These are phyloP conservation scores for Podotricha telesiphe DNA, from an alignment of 2,888 invertebrate species.

Conservation along the genomic window DNA sequence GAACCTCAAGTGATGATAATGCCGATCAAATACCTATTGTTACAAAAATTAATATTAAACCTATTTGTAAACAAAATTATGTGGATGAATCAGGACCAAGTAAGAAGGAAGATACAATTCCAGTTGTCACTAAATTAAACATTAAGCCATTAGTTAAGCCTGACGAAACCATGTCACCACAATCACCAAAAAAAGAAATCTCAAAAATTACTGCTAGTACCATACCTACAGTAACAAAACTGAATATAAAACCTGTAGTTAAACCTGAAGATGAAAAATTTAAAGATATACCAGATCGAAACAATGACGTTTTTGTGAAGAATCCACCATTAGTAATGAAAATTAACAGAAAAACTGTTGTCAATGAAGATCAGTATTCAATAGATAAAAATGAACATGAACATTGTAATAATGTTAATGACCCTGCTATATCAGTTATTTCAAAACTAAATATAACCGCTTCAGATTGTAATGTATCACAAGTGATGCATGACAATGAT, in stretches of 20 bases:
- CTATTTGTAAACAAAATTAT: constrained; percentile 73
- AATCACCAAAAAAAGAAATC: constrained; percentile 71
- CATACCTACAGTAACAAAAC: constrained; percentile 70
- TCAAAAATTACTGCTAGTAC: constrained; percentile 53
- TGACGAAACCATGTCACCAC: constrained; percentile 60
- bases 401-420: constrained; percentile 59
- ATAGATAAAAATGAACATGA: constrained; percentile 51
- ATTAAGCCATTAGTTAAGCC: constrained; percentile 75
- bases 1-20: constrained; percentile 78
- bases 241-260: constrained; percentile 79
- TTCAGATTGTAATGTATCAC: constrained; percentile 43
- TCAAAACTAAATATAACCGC: constrained; percentile 71
- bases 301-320: constrained; percentile 58
- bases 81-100: constrained; percentile 56
- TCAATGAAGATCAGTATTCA: constrained; percentile 53
- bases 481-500: constrained; percentile 35
- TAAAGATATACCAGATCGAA: constrained; percentile 52
- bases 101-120: constrained; percentile 62
- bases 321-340: constrained; percentile 77
- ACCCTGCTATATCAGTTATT: constrained; percentile 48
- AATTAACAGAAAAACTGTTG: constrained; percentile 72
- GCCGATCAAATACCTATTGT: constrained; percentile 74
- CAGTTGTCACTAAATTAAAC: constrained; percentile 73
- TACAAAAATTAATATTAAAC: constrained; percentile 84
- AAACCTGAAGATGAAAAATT: constrained; percentile 68